phyloP scores from a whole-genome alignment of 2,113 vertebrate genomes.

The Microcebus ravelobensis region DNA sequence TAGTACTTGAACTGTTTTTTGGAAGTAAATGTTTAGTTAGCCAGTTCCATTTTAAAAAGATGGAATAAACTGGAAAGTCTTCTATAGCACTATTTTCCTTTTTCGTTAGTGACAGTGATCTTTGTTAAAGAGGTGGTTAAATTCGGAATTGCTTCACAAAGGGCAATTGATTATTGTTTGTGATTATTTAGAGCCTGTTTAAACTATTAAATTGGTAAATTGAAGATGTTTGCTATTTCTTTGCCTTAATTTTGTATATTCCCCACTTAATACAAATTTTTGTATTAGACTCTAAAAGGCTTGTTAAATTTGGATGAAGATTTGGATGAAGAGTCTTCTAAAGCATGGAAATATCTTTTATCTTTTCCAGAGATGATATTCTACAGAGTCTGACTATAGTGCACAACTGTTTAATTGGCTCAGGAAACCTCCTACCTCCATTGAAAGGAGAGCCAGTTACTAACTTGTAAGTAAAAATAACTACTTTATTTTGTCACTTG shows the following conservation, averaged over 20 bases:
- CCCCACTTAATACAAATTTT: not conserved
- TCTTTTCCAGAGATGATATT: slow-evolving; percentile 94
- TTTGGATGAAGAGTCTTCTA: not conserved
- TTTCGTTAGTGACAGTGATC: not conserved
- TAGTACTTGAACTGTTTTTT: not conserved
- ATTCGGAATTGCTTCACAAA: slow-evolving; percentile 34
- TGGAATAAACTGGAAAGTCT: not conserved
- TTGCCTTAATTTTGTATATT: not conserved
- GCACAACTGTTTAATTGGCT: slow-evolving; percentile 97
- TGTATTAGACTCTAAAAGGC: not conserved
- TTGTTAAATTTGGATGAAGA: not conserved
- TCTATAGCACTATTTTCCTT: not conserved
- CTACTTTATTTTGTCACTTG: slow-evolving; percentile 35
- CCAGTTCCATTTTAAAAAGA: not conserved
- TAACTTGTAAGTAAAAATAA: slow-evolving; percentile 91
- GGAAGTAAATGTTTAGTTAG: not conserved
- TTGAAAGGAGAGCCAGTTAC: slow-evolving; percentile 93
- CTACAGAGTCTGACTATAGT: slow-evolving; percentile 95
- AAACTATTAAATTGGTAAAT: not conserved
- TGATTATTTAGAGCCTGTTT: slow-evolving; percentile 39
- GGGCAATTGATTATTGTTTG: not conserved
- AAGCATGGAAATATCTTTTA: not conserved
- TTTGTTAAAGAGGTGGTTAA: not conserved
- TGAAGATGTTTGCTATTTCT: not conserved
- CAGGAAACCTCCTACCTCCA: slow-evolving; percentile 94